These are phyloP conservation scores for Sphaerophoria taeniata DNA, from an alignment of 2,888 invertebrate species.

Conservation along the genomic window DNA sequence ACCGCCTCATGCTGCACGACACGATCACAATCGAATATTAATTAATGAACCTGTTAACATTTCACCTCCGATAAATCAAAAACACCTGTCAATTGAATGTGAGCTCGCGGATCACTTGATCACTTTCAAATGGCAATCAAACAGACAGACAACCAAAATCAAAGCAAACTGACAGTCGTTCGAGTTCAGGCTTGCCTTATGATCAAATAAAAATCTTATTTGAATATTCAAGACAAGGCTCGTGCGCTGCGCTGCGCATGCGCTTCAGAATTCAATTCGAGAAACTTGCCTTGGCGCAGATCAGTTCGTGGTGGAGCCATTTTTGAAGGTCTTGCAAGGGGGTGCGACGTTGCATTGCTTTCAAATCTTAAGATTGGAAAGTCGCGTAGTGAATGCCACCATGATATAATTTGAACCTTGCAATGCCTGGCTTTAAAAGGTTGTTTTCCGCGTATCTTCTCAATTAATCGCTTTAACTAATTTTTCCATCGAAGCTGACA, in stretches of 20 bases:
- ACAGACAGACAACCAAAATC: conserved; percentile 51
- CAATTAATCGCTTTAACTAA: too few relatives aligned
- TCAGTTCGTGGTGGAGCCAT: too few relatives aligned
- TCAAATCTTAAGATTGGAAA: too few relatives aligned
- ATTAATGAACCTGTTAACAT: conserved; percentile 60
- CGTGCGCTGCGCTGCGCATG: conserved; percentile 9
- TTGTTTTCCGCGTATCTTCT: too few relatives aligned
- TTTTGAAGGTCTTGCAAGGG: too few relatives aligned
- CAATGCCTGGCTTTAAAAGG: too few relatives aligned
- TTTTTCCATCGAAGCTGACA: too few relatives aligned
- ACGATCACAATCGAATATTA: conserved; percentile 60
- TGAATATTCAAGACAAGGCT: conserved; percentile 56
- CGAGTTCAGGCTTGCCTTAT: conserved; percentile 17
- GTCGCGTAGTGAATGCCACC: too few relatives aligned
- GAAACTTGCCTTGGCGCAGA: too few relatives aligned
- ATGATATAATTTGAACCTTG: too few relatives aligned
- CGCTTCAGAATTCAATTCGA: too few relatives aligned
- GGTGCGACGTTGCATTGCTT: too few relatives aligned
- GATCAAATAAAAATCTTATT: conserved; percentile 41
- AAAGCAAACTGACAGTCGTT: conserved; percentile 14
- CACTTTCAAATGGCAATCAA: conserved; percentile 53
- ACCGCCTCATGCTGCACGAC: conserved; percentile 28
- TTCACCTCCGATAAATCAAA: conserved; percentile 58
- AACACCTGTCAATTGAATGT: conserved; percentile 55
- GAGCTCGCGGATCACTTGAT: background rate